Percentiles rank a stretch among this genome's conserved stretches.
Evolutionary conservation across 1,140 invertebrate species (phyloP).

Genomic region (Vanessa atalanta): DNA sequence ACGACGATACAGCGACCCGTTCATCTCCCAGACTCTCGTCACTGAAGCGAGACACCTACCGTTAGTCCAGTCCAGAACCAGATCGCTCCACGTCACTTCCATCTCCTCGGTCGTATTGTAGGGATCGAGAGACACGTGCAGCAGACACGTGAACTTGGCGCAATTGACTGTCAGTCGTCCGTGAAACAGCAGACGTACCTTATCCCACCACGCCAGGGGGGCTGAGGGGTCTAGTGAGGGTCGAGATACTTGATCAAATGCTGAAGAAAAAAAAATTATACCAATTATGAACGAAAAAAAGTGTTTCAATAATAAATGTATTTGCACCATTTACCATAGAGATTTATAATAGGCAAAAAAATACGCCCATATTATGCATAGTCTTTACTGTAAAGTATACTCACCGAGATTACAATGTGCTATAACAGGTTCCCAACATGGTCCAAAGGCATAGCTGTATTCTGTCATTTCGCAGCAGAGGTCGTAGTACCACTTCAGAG

Average conservation of each 20-base stretch:
- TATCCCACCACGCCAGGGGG: conserved; percentile 98
- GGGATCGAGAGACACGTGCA: conserved; percentile 97
- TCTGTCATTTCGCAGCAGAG: conserved; percentile 96
- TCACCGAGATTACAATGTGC: conserved; percentile 95
- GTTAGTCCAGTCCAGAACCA: conserved; percentile 97
- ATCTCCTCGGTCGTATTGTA: conserved; percentile 99
- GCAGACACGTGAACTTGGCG: conserved; percentile 90
- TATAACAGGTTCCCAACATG: conserved; percentile 99
- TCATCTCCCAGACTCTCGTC: no score
- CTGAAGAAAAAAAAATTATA: conserved; percentile 50
- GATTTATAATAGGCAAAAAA: no score
- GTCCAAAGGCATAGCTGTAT: conserved; percentile 96
- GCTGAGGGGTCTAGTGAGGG: conserved; percentile 96
- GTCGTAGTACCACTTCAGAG: conserved; percentile 98
- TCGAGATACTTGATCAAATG: conserved; percentile 91
- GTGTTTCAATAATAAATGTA: no score
- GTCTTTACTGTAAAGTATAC: background rate
- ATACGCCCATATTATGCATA: no score
- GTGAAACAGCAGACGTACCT: conserved; percentile 95
- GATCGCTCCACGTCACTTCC: conserved; percentile 96
- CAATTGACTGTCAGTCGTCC: conserved; percentile 94
- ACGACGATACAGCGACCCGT: background rate
- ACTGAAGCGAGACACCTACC: conserved; percentile 77
- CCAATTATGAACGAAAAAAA: no score
- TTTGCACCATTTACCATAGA: no score